Evolutionary conservation across 2,113 vertebrate genomes (phyloP), one percentile per base, ranked within the genome.

Genomic region (Lepisosteus oculatus): DNA sequence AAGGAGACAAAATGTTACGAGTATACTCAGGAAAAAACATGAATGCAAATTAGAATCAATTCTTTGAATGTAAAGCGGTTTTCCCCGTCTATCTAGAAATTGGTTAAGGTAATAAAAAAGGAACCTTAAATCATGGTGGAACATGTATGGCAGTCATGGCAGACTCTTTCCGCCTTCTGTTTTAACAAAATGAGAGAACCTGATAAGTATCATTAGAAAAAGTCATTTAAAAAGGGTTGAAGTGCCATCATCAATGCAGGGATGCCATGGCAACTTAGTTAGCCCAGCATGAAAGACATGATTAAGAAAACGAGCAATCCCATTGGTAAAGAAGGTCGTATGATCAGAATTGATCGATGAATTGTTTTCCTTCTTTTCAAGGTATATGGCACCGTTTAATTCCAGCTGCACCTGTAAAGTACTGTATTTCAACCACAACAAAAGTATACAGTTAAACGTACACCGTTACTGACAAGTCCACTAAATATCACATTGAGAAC

Each of bases 211-310:
- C 89, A 89, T 90, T 88, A 91, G 91, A 88, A 89, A 51, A 90
- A 90, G 88, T 92, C 91, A 92, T 91, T 92, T 91, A 90, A 85
- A 86, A 89, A 86, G 86, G 88, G 87, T 87, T 91, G 86, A 90
- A 91, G 89, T 90, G 89, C 86, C 90, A 92, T 89, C 85, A 85
- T 85, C 88, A 90, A 86, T 84, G 79, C 77, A 79, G 75, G 79
- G 81, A 77, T 83, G 85, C 88, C 90, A 92, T 92, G 90, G 90
- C 89, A 92, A 92, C 90, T 87, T 88, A 86, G 77, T 79, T 79
- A 76, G 74, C 77, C 77, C 80, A 71, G 78, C 79, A 85, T 89
- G 87, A 86, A 85, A 89, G 89, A 90, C 87, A 84, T 88, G 85
- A 89, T 86, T 87, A 87, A 90, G 87, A 90, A 88, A 91, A 90